Evolutionary conservation across 2,113 vertebrate species (phyloP).

Genomic region (Panthera uncia): DNA sequence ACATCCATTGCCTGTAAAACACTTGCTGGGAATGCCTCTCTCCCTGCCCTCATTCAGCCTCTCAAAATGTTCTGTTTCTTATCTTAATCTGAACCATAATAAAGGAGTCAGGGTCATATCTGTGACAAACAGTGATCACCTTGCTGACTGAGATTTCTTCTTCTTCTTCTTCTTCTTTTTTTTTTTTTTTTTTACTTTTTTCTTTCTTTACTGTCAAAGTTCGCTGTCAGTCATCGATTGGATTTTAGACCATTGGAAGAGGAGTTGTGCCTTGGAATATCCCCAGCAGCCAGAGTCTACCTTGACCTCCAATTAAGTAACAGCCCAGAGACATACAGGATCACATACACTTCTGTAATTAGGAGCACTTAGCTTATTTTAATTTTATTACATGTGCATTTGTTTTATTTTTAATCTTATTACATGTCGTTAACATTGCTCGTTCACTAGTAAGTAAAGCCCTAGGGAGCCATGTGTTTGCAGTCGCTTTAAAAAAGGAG

Average conservation of each 20-base stretch:
- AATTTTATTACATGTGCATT: slow-evolving; percentile 48
- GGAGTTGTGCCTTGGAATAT: neutral
- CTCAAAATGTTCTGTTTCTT: neutral
- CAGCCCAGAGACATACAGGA: neutral
- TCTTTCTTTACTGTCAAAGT: neutral
- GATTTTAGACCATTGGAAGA: neutral
- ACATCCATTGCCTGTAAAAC: neutral
- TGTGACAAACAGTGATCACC: neutral
- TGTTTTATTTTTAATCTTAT: slow-evolving; percentile 60
- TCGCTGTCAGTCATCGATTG: neutral
- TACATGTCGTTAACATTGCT: neutral
- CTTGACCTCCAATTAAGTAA: neutral
- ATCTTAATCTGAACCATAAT: neutral
- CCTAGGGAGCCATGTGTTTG: neutral
- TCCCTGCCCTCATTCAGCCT: neutral
- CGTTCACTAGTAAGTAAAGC: neutral
- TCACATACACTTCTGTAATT: slow-evolving; percentile 13
- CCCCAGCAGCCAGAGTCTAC: neutral
- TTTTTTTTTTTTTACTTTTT: neutral
- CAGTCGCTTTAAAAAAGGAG: neutral
- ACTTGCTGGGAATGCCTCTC: neutral
- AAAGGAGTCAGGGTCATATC: neutral
- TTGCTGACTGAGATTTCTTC: neutral
- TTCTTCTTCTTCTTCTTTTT: neutral
- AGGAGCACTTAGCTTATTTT: slow-evolving; percentile 38